phyloP scores from a whole-genome alignment of 23 tunicate species.

The Halocynthia roretzi region DNA sequence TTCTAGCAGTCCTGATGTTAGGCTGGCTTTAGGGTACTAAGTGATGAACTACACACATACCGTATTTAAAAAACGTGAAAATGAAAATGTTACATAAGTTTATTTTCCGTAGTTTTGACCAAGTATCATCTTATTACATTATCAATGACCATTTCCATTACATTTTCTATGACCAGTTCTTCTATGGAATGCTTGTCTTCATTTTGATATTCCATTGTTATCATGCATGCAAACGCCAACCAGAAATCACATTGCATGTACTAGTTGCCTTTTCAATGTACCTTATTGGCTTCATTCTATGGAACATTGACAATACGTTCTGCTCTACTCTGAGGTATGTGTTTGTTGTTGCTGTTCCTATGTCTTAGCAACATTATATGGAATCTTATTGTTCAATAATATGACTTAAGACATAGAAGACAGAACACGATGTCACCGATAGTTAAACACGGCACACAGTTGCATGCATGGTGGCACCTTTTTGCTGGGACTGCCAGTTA shows the following conservation, averaged over 20 bases:
- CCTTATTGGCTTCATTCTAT: slow-evolving; percentile 56
- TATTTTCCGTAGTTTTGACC: not conserved
- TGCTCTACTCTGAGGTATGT: slow-evolving; percentile 63
- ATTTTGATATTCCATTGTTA: slow-evolving; percentile 48
- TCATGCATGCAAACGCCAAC: slow-evolving; percentile 32
- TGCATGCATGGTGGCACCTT: slow-evolving; percentile 95
- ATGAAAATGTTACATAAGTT: not conserved
- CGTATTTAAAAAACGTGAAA: too few relatives aligned
- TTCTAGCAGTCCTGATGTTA: too few relatives aligned
- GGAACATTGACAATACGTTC: slow-evolving; percentile 80
- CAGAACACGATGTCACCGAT: not conserved
- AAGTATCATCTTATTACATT: too few relatives aligned
- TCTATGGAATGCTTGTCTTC: slow-evolving; percentile 53
- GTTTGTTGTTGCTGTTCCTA: not conserved
- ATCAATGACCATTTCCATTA: too few relatives aligned
- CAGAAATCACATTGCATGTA: slow-evolving; percentile 38
- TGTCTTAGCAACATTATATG: not conserved
- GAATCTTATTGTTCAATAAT: not conserved
- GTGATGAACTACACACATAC: too few relatives aligned
- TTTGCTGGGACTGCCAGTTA: slow-evolving; percentile 70
- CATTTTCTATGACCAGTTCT: slow-evolving; percentile 22
- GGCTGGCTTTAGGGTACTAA: too few relatives aligned
- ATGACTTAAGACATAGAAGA: slow-evolving; percentile 12
- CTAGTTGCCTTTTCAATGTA: slow-evolving; percentile 45
- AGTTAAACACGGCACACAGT: slow-evolving; percentile 37